These are phyloP conservation scores for Herpetotheres cachinnans DNA, from an alignment of 2,113 vertebrate genomes.

Conservation along the genomic window DNA sequence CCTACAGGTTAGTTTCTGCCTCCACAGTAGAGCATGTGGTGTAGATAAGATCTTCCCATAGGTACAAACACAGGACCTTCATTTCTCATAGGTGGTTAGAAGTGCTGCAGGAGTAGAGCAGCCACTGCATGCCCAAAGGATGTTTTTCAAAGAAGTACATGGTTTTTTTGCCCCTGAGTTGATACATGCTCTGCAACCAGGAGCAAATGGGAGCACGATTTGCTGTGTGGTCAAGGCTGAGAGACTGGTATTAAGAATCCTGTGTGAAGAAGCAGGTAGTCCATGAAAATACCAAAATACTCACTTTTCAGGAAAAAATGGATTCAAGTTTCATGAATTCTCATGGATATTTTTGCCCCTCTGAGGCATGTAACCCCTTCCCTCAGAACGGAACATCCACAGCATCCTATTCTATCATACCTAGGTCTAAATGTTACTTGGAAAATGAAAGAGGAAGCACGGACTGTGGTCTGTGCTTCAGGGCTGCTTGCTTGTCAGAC, in stretches of 20 bases:
- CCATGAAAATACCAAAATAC: neutral
- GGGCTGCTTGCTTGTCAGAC: neutral
- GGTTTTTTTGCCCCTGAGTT: neutral
- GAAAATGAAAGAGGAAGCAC: neutral
- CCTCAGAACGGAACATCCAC: neutral
- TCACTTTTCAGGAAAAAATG: neutral
- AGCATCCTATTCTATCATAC: neutral
- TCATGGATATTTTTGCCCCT: neutral
- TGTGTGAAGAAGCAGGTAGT: neutral
- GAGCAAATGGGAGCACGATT: neutral
- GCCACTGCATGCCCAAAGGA: neutral
- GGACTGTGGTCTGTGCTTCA: neutral
- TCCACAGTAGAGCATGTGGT: neutral
- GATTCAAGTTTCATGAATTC: neutral
- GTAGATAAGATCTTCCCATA: neutral
- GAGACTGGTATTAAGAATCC: neutral
- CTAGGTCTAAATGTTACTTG: neutral
- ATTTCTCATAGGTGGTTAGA: neutral
- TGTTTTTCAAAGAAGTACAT: neutral
- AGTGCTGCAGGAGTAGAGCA: neutral
- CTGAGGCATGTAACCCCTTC: neutral
- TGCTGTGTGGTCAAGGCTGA: neutral
- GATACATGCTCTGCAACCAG: neutral
- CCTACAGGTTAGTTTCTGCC: neutral
- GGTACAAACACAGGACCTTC: neutral